Evolutionary conservation across 2,797 vertebrate genomes (phyloP), one percentile per base, ranked within the genome.

Genomic region (Coccyzus lansbergi): DNA sequence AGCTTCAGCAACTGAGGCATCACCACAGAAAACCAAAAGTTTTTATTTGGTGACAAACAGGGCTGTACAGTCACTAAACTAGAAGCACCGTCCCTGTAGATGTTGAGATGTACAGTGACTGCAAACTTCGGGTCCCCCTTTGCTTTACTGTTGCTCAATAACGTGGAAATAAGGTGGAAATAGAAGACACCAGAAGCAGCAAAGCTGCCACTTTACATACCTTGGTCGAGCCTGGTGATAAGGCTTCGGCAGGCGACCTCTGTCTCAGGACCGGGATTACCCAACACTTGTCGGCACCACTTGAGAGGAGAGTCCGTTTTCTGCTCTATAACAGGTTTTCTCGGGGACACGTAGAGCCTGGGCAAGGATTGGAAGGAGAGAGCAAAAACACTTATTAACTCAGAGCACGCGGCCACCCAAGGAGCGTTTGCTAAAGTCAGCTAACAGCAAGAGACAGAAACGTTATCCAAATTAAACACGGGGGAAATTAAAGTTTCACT

Each of bases 321-420:
- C 70, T 96, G 97, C 36, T 98, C 98, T 5, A 95, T 64, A 15
- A n/a, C 12, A 31, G 74, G 77, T 22, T 97, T 98, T 96, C 98
- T 99, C 3, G 98, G 98, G 38, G 98, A 99, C 74, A 98, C 98
- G 0, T 99, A 99, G 60, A 99, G 97, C 99, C 99, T 99, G 58
- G 86, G 83, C 67, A 68, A 91, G 92, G 63, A 72, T 65, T n/a
- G 62, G 56, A 46, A 81, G 70, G 68, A 78, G 42, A 83, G 40
- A 83, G 55, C 1, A 52, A 64, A 55, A 93, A 7, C 0, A 3
- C n/a, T 24, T 2, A 4, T 94, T 89, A 94, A 49, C 19, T 36
- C 58, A 22, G n/a, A 69, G 67, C 51, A 82, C 2, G 8, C 22
- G 44, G 28, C 15, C 25, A 49, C 15, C 4, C 0, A 28, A 33